Base-by-base conservation (phyloP, 2,888 invertebrate genomes). In the Metellina segmentata region DNA sequence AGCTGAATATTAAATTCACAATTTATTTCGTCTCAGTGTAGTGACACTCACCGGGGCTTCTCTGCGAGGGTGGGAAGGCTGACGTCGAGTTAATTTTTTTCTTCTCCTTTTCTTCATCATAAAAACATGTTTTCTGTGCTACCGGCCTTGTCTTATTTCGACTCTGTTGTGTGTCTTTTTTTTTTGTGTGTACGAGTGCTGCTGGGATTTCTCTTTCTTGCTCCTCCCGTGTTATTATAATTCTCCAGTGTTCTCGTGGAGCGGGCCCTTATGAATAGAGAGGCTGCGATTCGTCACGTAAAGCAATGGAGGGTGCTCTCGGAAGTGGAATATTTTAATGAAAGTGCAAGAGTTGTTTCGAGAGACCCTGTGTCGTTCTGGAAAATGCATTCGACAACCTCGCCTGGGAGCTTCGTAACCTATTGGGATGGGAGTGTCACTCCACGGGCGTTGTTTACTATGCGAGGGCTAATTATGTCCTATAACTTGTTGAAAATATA, bases 1-100 rank as follows among this genome's bases (percentile, higher is more conserved):
- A 90, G 91, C 77, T 91, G 91, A 91, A 91, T 91, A 91, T 91
- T 91, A 91, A 91, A 91, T 91, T 91, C 91, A 91, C 91, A 91
- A 91, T 91, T 91, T 91, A 91, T 91, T 91, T 81, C 91, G 49
- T 34, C 91, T 87, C 88, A 91, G 79, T 16, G 2, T 85, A 72
- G 87, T 91, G 91, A 88, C 91, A 91, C 83, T 74, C 61, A 5
- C 16, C 61, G 5, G 9, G n/a, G 34, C 16, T 51, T 69, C 69
- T 71, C 49, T 8, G 82, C 19, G 86, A 13, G 70, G 20, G 52
- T n/a, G 34, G 85, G 48, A 48, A 13, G 34, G 52, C 51, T 79
- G 71, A 71, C 71, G 85, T 75, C 19, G 74, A 85, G 85, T 87
- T 87, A 79, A 87, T 87, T 72, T 72, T 87, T 85, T 85, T 69